Evolutionary conservation across 2,888 invertebrate genomes (phyloP), one percentile per base, ranked within the genome.

Genomic region (Hyppa rectilinea): DNA sequence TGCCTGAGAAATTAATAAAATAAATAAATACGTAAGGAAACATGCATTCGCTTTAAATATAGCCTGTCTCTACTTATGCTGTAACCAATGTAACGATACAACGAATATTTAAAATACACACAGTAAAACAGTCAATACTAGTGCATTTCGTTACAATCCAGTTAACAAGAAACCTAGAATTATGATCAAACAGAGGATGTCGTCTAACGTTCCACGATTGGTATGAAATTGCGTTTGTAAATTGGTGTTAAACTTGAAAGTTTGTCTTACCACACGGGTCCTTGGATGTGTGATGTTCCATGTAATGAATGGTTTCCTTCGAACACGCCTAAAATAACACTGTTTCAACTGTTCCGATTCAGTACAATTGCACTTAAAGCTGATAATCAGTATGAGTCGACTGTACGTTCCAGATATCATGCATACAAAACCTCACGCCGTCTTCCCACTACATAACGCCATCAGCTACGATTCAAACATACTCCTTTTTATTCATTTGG

Each of bases 241-340:
- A 84, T 84, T 83, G 82, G 65, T 70, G 58, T 79, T 82, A 75
- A 81, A 83, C 84, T 76, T 78, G 72, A 75, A n/a, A 65, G 74
- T 82, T 84, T n/a, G n/a, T 84, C 78, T 61, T 63, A 55, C 71
- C 65, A 36, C 67, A 58, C 20, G 59, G 69, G 87, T 88, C 88
- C 89, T 88, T 88, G 87, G 64, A 38, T 68, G 63, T 79, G 76
- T 85, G 86, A 87, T 87, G 88, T 88, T 84, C 85, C 82, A 71
- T 71, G 62, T 83, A 83, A 93, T 90, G 90, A 92, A 89, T 83
- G 75, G 87, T 87, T 92, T 93, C 94, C 93, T 88, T 69, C 50
- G 34, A 56, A 75, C 67, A 72, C 66, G 83, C 77, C 84, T 81
- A 84, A 84, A 85, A 84, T 84, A 82, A 71, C 78, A 67, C 47